Conservation (phyloP, 2,888 invertebrate genomes). For the Hemaris fuciformis region DNA sequence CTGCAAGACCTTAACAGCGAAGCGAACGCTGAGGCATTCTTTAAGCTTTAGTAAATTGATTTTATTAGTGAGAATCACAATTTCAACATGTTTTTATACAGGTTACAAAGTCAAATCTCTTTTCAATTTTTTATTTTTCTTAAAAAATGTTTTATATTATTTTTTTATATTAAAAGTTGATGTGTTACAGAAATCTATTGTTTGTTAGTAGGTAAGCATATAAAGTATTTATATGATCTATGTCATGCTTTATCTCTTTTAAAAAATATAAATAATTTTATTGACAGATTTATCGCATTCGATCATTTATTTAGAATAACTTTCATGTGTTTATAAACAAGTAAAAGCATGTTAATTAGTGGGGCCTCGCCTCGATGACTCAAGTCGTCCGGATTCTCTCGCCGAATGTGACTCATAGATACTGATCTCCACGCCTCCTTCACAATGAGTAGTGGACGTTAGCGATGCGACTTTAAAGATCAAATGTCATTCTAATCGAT, state of each 20-base stretch:
- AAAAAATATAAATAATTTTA: no score
- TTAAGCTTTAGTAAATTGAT: background rate
- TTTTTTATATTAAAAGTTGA: no score
- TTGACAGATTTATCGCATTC: background rate
- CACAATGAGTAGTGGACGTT: constrained; percentile 8
- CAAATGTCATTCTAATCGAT: constrained; percentile 5
- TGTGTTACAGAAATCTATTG: no score
- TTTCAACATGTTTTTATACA: no score
- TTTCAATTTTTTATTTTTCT: no score
- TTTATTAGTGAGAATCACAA: no score
- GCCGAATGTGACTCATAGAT: constrained; percentile 11
- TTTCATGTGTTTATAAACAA: constrained; percentile 4
- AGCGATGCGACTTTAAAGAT: background rate
- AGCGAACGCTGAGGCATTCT: background rate
- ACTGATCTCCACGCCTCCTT: constrained; percentile 12
- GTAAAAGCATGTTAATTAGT: constrained; percentile 9
- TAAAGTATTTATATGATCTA: no score
- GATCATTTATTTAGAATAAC: background rate
- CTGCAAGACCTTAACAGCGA: background rate
- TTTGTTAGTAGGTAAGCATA: no score
- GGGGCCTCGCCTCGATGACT: constrained; percentile 3
- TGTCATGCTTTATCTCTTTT: no score
- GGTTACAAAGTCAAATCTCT: no score
- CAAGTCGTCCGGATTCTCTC: constrained; percentile 14
- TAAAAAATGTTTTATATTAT: no score